Evolutionary conservation across 37 sponge, comb jelly and placozoan species (phyloP), one percentile per base, ranked within the genome.

Genomic region (Lycopodina hypogea): DNA sequence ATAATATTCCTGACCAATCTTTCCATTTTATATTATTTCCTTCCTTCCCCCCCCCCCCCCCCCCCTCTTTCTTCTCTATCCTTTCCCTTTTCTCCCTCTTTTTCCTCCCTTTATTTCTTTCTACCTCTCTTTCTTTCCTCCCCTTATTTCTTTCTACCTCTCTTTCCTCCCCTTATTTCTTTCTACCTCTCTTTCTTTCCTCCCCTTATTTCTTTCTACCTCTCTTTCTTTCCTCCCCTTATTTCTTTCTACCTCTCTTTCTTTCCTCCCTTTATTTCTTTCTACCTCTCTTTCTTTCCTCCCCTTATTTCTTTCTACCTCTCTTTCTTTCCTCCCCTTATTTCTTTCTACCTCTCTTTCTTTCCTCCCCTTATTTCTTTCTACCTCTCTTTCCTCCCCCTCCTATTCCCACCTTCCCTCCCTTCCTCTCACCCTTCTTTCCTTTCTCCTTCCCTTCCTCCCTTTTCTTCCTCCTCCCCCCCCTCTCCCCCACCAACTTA

Each of bases 311-410:
- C 34, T 68, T 68, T 3, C 24, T 60, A 6, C 26, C 6, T n/a
- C 39, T 21, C 69, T 68, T 38, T n/a, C 30, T 42, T 57, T 24
- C 14, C 37, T 48, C 48, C 72, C 12, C 57, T 2, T 15, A 29
- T n/a, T n/a, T n/a, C n/a, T n/a, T n/a, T n/a, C n/a, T n/a, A n/a
- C 74, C 57, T 22, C 74, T 74, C 74, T 24, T 33, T 34, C 3
- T 57, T 57, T n/a, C 57, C 3, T 19, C 74, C 30, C 57, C 71
- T 35, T 41, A 29, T n/a, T 24, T 45, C 71, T 21, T 22, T 41
- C 26, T 22, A 7, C 61, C 61, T 60, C 61, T 6, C 61, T 17
- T 22, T 28, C 24, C 42, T 68, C 69, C 69, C 39, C 37, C 69
- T 34, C 69, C 69, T 38, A 21, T 21, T 29, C 69, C 65, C 18